phyloP scores from a whole-genome alignment of 2,888 invertebrate genomes.

The Neoascia interrupta region DNA sequence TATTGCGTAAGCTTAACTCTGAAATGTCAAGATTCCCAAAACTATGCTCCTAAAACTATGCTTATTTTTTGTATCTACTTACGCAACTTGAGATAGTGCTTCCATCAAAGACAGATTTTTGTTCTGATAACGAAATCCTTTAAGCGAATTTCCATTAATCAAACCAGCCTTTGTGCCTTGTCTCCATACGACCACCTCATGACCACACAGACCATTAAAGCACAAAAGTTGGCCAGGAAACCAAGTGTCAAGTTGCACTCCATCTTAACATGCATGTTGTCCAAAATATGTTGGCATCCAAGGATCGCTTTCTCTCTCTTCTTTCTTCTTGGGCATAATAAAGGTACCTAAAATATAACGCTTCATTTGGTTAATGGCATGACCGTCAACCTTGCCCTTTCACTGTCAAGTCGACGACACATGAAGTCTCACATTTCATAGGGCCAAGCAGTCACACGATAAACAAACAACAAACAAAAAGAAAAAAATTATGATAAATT shows the following conservation, averaged over 20 bases:
- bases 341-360: constrained; percentile 8
- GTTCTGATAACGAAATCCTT: too few relatives aligned
- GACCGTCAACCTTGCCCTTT: constrained; percentile 38
- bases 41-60: too few relatives aligned
- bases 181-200: not conserved
- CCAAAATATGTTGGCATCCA: constrained; percentile 7
- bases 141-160: not conserved
- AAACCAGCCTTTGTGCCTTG: not conserved
- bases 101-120: too few relatives aligned
- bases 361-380: constrained; percentile 9
- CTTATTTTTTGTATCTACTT: too few relatives aligned
- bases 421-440: constrained; percentile 1
- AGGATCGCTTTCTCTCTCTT: not conserved
- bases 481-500: constrained; percentile 5
- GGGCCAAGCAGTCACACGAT: constrained; percentile 26
- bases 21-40: too few relatives aligned
- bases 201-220: constrained; percentile 10
- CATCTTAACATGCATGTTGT: not conserved
- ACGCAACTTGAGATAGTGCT: too few relatives aligned
- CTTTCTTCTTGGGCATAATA: not conserved
- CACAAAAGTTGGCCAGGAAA: constrained; percentile 10
- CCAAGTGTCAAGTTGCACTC: constrained; percentile 15
- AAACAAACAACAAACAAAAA: constrained; percentile 24
- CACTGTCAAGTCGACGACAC: constrained; percentile 14
- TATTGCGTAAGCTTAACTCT: too few relatives aligned